Evolutionary conservation across 2,113 vertebrate genomes (phyloP), one percentile per base, ranked within the genome.

Genomic region (Syngnathoides biaculeatus): DNA sequence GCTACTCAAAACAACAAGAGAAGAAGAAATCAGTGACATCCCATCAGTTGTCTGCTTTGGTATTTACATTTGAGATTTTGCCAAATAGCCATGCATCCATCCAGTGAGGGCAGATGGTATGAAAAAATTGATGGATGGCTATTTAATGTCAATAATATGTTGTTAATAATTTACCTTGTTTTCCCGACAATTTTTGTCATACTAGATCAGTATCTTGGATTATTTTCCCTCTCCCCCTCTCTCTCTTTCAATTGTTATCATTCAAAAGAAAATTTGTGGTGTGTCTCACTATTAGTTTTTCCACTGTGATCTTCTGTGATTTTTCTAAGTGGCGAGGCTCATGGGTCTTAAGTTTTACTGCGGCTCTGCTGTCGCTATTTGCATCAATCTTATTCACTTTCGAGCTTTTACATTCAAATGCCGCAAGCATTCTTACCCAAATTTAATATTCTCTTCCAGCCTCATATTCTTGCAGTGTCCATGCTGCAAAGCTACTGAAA

Each of bases 61-160:
- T 6, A 57, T 57, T 57, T 26, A 47, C 19, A 19, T 50, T 50
- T 50, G 17, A 20, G 3, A 50, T 50, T 1, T n/a, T 19, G 4
- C 17, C n/a, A 5, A n/a, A 17, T 50, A 19, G n/a, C 9, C 20
- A 17, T n/a, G 5, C 17, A 50, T 50, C 7, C 17, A 50, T 79
- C 77, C 66, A 83, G 74, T 81, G 64, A 69, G 58, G 9, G 2
- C 3, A 12, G 42, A 2, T 43, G 9, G 50, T 30, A 24, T 12
- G n/a, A 43, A 39, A 30, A 64, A 62, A 8, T 53, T 75, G 42
- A 35, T 3, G 30, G 30, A 35, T 35, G 30, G 30, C 3, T 6
- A 35, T 35, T 35, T 35, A 35, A 3, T 3, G 30, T 35, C 3
- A 35, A 6, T 35, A 6, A n/a, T n/a, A n/a, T n/a, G n/a, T n/a